Conservation (phyloP, 2,113 vertebrate species). For the Lagenorhynchus albirostris region DNA sequence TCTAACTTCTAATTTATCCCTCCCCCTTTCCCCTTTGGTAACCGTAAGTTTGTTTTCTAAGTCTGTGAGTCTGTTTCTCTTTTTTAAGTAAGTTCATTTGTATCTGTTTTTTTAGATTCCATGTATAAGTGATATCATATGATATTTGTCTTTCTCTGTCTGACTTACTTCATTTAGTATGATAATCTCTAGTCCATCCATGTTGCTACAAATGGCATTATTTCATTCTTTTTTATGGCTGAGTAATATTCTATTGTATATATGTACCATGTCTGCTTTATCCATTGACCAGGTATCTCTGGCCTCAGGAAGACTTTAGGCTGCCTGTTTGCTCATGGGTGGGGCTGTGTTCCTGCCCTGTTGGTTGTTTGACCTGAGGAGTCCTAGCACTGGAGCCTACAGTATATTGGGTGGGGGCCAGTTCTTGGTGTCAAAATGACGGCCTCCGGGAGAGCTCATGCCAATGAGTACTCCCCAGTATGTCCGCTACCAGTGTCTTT, state of each 20-base stretch:
- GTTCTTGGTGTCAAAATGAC: not conserved
- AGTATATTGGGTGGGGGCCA: not conserved
- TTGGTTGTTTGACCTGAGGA: not conserved
- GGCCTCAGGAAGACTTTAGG: not conserved
- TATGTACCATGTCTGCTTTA: not conserved
- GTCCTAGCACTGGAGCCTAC: not conserved
- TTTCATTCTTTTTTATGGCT: not conserved
- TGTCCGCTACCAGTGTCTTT: not conserved
- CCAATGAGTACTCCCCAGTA: not conserved
- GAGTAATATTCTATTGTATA: not conserved
- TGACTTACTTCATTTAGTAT: not conserved
- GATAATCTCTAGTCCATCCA: not conserved
- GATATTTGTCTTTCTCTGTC: not conserved
- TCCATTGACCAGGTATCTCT: not conserved
- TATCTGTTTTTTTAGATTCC: not conserved
- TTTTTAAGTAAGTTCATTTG: not conserved
- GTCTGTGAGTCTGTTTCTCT: not conserved
- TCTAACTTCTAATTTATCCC: not conserved
- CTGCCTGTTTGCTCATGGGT: not conserved
- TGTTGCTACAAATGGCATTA: not conserved
- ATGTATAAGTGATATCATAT: not conserved
- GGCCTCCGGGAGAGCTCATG: not conserved
- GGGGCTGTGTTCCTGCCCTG: not conserved
- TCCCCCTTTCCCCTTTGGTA: not conserved
- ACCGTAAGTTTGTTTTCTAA: not conserved